Evolutionary conservation across 1,140 invertebrate genomes (phyloP), one percentile per base, ranked within the genome.

Genomic region (Drosophila sechellia): DNA sequence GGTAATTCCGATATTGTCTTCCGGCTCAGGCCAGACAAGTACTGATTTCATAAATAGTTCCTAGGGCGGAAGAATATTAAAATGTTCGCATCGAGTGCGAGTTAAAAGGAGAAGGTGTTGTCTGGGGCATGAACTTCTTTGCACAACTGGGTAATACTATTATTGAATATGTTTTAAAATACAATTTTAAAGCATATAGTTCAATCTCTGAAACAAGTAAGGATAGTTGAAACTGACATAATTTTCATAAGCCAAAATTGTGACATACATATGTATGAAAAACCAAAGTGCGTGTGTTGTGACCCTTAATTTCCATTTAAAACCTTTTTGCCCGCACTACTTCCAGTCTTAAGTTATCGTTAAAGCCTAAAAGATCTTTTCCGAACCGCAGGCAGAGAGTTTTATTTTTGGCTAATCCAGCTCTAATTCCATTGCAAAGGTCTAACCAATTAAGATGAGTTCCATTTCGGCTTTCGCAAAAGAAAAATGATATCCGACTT

Each of bases 391-490:
- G 25, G 17, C 63, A 27, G 35, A 27, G 6, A 39, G 34, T 15
- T 68, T 49, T 68, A 48, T 69, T 40, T 69, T 55, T 10, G 22
- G 63, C 42, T 35, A 66, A 59, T 42, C 59, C 53, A 3, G 12
- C 50, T 72, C 15, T 49, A 79, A 73, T 59, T 58, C 68, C 50
- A 40, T 57, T 70, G 35, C 65, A 42, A 37, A 35, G 43, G 68
- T 10, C 63, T 17, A 77, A 45, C 64, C 74, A 77, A 77, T 77
- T 63, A 72, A 78, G 54, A 65, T 70, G 64, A 57, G 68, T 71
- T 71, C 52, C 65, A 71, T 70, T 71, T 49, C 65, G 53, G 65
- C 43, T 49, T 57, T 70, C 35, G 65, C 46, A 71, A 72, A 74
- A 76, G 53, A 59, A 57, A 74, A 66, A 53, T 59, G 58, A 78